Conservation (phyloP, 2,113 vertebrate genomes). For the Tylochromis polylepis region DNA sequence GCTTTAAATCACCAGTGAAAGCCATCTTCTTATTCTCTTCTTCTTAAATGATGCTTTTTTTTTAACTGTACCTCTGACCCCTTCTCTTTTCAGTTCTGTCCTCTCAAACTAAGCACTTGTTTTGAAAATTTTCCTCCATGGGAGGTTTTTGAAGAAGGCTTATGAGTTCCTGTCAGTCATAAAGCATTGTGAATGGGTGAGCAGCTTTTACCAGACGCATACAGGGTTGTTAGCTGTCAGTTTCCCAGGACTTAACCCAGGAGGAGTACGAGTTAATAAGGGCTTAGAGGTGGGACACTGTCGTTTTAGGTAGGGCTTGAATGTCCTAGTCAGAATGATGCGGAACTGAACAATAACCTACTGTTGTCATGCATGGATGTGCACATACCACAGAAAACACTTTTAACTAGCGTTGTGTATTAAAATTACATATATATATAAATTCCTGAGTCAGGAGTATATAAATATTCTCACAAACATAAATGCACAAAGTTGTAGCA, state of each 20-base stretch:
- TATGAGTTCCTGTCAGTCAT: slow-evolving; percentile 50
- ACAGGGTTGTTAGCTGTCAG: slow-evolving; percentile 56
- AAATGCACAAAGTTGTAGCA: neutral
- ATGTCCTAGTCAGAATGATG: slow-evolving; percentile 22
- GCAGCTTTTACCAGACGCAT: slow-evolving; percentile 71
- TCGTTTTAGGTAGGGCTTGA: slow-evolving; percentile 33
- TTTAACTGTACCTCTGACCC: neutral
- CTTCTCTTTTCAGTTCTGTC: neutral
- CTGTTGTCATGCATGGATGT: neutral
- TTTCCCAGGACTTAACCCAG: slow-evolving; percentile 46
- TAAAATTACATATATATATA: neutral
- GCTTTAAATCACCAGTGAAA: neutral
- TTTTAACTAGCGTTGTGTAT: neutral
- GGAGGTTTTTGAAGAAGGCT: slow-evolving; percentile 19
- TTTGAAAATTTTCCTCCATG: slow-evolving; percentile 61
- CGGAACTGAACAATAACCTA: slow-evolving; percentile 38
- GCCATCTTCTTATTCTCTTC: neutral
- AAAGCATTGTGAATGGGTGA: slow-evolving; percentile 71
- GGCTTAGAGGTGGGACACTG: slow-evolving; percentile 53
- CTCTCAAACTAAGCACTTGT: slow-evolving; percentile 52
- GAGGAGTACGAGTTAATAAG: slow-evolving; percentile 58
- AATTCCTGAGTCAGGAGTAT: slow-evolving; percentile 18
- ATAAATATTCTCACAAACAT: neutral
- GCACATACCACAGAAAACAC: neutral
- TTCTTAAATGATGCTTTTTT: neutral